These are phyloP conservation scores for Campopleginae sp. DNA, from an alignment of 2,888 invertebrate species.

Conservation along the genomic window DNA sequence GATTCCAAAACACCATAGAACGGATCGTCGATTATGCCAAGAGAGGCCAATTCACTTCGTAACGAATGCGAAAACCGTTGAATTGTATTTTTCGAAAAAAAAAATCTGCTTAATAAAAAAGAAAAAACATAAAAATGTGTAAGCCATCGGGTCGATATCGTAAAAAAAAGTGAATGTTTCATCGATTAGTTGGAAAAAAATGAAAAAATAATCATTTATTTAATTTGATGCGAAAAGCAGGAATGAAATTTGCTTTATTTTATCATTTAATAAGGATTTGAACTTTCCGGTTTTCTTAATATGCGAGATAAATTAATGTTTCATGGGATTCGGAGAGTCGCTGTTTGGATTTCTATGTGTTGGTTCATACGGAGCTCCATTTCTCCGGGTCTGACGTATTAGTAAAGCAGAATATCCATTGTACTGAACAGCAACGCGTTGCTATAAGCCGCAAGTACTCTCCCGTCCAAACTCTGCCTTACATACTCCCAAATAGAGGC, in stretches of 20 bases:
- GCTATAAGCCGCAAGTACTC: conserved; percentile 45
- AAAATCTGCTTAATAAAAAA: no score
- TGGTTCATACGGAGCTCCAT: conserved; percentile 37
- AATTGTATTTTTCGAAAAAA: neutral
- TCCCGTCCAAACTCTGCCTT: conserved; percentile 16
- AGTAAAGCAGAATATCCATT: conserved; percentile 81
- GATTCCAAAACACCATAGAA: conserved; percentile 75
- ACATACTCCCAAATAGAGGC: neutral
- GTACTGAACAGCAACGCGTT: conserved; percentile 72
- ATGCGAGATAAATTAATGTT: conserved; percentile 46
- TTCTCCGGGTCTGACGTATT: conserved; percentile 76
- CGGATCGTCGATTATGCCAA: conserved; percentile 76
- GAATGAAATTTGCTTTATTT: neutral
- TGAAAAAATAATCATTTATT: neutral
- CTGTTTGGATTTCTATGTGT: neutral
- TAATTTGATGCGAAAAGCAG: neutral
- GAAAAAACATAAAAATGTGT: no score
- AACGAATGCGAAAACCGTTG: neutral
- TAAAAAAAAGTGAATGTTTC: neutral
- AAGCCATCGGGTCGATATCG: neutral
- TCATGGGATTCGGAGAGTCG: neutral
- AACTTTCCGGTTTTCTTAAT: conserved; percentile 46
- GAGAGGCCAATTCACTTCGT: conserved; percentile 62
- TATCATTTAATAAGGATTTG: conserved; percentile 29
- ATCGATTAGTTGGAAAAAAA: neutral